These are phyloP conservation scores for Alethe castanea DNA, from an alignment of 2,113 vertebrate genomes.

Conservation along the genomic window DNA sequence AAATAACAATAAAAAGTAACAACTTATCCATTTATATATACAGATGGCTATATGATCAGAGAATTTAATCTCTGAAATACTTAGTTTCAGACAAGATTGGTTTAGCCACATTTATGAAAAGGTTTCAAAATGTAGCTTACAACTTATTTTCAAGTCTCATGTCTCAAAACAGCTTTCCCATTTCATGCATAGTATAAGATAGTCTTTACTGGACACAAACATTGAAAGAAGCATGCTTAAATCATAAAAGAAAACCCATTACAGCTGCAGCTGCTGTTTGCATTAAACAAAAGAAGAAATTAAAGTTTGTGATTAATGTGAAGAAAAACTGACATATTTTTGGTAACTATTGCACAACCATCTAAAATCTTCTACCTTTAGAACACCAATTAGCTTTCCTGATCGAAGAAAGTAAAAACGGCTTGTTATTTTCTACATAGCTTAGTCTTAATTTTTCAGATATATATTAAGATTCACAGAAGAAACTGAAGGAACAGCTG, in stretches of 20 bases:
- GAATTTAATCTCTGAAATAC: not conserved
- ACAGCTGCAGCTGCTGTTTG: not conserved
- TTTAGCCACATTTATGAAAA: not conserved
- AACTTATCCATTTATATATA: not conserved
- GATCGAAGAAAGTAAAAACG: not conserved
- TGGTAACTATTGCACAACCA: not conserved
- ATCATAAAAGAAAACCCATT: not conserved
- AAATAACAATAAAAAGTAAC: not conserved
- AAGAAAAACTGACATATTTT: not conserved
- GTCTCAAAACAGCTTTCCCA: not conserved
- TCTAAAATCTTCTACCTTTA: not conserved
- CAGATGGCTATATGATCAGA: not conserved
- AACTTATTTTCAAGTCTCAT: not conserved
- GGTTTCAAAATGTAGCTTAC: not conserved
- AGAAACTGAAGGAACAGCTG: not conserved
- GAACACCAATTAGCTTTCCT: not conserved
- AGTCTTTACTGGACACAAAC: not conserved
- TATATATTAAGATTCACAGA: not conserved
- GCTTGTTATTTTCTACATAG: not conserved
- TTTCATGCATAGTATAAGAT: not conserved
- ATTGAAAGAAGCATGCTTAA: not conserved
- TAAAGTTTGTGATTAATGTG: not conserved
- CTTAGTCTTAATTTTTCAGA: not conserved
- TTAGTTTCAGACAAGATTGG: not conserved
- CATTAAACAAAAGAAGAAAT: not conserved